Evolutionary conservation across 2,888 invertebrate species (phyloP), one percentile per base, ranked within the genome.

Genomic region (Frankliniella intonsa): DNA sequence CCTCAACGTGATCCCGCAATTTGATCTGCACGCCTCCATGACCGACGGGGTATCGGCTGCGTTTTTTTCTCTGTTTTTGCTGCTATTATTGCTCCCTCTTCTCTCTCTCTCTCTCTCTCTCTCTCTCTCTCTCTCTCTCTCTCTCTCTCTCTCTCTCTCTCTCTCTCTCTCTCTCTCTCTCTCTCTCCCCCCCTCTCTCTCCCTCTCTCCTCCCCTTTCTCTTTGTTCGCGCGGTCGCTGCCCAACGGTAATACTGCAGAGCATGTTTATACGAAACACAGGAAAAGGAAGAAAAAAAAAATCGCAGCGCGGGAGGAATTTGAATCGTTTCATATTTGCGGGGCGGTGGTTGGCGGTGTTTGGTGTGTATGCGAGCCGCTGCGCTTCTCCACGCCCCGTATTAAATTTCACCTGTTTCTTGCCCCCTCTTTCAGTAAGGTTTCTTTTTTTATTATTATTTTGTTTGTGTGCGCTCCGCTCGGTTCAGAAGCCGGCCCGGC

Each of bases 141-240:
- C 51, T 51, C 51, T 51, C 51, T 51, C 51, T 51, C 51, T 51
- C 51, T 51, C 51, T 51, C 81, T 76, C 25, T 25, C 76, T 62
- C 62, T 50, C 55, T 83, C 84, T 76, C 81, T 82, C 83, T 76
- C 83, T 82, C 82, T 83, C 82, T 49, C 80, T 82, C 82, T 82
- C 81, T 51, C 51, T 51, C 51, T 12, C 51, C 12, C 51, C 51
- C 51, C 12, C 51, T 12, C 51, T 51, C 50, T n/a, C 80, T 76
- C 51, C 50, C 50, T 51, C 82, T 80, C 27, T 80, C 82, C 27
- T 65, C 17, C 51, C 51, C 55, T 69, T n/a, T n/a, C 65, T 10
- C 65, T 65, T n/a, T 5, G 5, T 19, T 5, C 65, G 3, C n/a
- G 14, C n/a, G 12, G 49, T 81, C 27, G 80, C 55, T 69, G 62